Conservation (phyloP, 2,888 invertebrate genomes). For the Drosophila borborema region DNA sequence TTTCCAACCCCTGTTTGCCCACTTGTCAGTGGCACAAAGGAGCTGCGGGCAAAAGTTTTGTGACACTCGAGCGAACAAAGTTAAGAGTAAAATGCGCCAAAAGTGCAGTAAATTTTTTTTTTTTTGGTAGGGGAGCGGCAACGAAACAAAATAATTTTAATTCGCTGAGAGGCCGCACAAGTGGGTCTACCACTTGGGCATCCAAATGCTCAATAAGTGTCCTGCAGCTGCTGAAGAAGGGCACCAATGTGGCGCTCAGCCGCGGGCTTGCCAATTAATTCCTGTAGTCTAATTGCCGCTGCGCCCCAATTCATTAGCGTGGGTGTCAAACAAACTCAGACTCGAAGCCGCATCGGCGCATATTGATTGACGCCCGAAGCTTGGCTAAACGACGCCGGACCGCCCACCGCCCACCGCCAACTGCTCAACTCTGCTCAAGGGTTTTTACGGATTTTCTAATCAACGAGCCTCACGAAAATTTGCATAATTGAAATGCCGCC, state of each 20-base stretch:
- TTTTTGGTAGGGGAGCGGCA: constrained; percentile 3
- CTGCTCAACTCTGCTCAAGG: constrained; percentile 43
- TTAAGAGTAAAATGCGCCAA: constrained; percentile 38
- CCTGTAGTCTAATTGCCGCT: constrained; percentile 73
- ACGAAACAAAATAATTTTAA: constrained; percentile 53
- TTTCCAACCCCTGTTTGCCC: background rate
- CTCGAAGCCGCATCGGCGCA: constrained; percentile 24
- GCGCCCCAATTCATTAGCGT: constrained; percentile 72
- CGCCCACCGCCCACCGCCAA: background rate
- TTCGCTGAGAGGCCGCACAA: constrained; percentile 27
- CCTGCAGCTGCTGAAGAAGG: constrained; percentile 6
- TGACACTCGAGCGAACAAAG: constrained; percentile 60
- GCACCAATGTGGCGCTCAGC: constrained; percentile 16
- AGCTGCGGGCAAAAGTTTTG: constrained; percentile 54
- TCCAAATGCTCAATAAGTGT: constrained; percentile 29
- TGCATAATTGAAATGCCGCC: constrained; percentile 77
- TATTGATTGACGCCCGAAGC: constrained; percentile 72
- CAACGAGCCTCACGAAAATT: constrained; percentile 68
- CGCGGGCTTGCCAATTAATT: constrained; percentile 70
- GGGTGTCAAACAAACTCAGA: constrained; percentile 27
- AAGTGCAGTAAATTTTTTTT: constrained; percentile 51
- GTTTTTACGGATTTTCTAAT: constrained; percentile 75
- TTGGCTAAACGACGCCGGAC: background rate
- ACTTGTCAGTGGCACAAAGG: constrained; percentile 51
- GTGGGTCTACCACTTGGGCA: constrained; percentile 10